Evolutionary conservation across 2,113 vertebrate genomes (phyloP).

Genomic region (Mustela lutreola): DNA sequence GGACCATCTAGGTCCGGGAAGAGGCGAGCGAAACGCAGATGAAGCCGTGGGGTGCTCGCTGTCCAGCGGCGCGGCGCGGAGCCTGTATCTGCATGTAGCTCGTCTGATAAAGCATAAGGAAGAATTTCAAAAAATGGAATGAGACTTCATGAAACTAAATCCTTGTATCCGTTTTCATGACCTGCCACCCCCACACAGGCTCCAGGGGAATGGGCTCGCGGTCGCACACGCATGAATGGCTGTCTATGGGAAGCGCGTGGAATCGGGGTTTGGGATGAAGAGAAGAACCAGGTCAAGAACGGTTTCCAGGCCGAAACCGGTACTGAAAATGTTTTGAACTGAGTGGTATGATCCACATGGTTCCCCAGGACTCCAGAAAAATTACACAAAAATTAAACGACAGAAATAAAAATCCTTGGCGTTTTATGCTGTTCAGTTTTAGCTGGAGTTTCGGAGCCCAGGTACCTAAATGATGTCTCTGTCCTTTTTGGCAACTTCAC

Average conservation of each 20-base stretch:
- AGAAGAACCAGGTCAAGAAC: not conserved
- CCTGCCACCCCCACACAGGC: not conserved
- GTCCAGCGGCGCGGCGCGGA: not conserved
- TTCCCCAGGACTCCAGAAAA: not conserved
- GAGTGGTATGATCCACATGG: not conserved
- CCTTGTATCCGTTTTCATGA: not conserved
- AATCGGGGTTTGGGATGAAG: not conserved
- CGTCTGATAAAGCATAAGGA: not conserved
- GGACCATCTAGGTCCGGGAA: not conserved
- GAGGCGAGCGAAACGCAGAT: not conserved
- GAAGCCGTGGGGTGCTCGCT: not conserved
- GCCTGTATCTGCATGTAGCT: not conserved
- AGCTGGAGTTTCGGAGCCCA: not conserved
- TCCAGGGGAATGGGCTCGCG: not conserved
- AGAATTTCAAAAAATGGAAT: not conserved
- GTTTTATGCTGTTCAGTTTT: not conserved
- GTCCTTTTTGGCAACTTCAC: not conserved
- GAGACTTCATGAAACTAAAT: not conserved
- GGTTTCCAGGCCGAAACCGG: not conserved
- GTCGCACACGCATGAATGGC: not conserved
- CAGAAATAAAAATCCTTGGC: not conserved
- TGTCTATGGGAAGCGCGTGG: not conserved
- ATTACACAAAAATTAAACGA: not conserved
- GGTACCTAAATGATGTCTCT: not conserved
- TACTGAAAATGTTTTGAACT: not conserved